Base-by-base conservation (phyloP, 2,888 invertebrate species). In the Lasioglossum oenotherae region DNA sequence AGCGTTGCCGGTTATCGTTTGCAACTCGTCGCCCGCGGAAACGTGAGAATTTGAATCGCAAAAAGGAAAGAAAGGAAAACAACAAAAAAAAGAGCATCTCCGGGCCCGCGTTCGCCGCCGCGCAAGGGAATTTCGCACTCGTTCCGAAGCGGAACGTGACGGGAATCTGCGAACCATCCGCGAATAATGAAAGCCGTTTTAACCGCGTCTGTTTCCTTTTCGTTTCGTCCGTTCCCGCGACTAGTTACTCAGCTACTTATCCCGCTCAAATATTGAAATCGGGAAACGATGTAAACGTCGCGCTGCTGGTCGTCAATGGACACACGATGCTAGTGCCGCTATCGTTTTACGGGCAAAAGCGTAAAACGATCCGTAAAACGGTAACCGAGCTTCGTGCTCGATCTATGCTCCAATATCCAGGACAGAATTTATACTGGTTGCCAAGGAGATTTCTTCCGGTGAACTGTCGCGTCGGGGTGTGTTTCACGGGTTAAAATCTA, bases 121-220 rank as follows among this genome's bases (percentile, higher is more conserved):
- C n/a, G 27, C 10, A 5, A 4, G 46, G 53, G 44, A 44, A 67
- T 57, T 57, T 41, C 64, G 64, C 60, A 53, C 60, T 44, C 81
- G 67, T 74, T 71, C 57, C 67, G 69, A 38, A 69, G 72, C 53
- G 60, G 67, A 82, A 82, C 77, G 74, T 67, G 79, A 71, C 53
- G 44, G 31, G 83, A 82, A 75, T 78, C 44, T 41, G 19, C 10
- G 16, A 19, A n/a, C 38, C 31, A 12, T n/a, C n/a, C 31, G 27
- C 41, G 60, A 67, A 71, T 80, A 80, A 84, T 77, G 85, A 84
- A 85, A 85, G 53, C 44, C 44, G 74, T 74, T 85, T 74, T 74
- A 71, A 80, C 76, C 57, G 19, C 77, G 69, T 69, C 79, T 72
- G 75, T 84, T 71, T 75, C 57, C 71, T 75, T 73, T 76, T 60